Percentiles rank a stretch among this genome's conserved stretches.
Conservation (phyloP, 2,888 invertebrate genomes). For the Gymnoscelis rufifasciata region DNA sequence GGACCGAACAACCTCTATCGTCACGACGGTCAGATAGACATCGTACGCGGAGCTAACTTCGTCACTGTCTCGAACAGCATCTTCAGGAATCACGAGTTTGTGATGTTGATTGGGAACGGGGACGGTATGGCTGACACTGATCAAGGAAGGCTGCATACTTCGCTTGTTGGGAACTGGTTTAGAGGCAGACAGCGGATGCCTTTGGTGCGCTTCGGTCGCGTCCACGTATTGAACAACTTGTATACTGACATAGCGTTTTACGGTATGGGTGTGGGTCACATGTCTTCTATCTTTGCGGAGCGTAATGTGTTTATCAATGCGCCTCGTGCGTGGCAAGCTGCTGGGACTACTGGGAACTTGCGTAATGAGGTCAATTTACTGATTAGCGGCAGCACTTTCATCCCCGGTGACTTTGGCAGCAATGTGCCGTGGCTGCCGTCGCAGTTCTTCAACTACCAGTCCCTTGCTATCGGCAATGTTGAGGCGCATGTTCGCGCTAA, state of each 20-base stretch:
- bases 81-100: conserved; percentile 26
- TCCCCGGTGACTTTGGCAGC: too few relatives aligned
- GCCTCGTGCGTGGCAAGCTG: neutral
- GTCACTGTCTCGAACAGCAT: conserved; percentile 24
- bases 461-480: neutral
- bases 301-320: neutral
- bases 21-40: conserved; percentile 24
- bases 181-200: conserved; percentile 24
- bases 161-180: conserved; percentile 22
- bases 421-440: too few relatives aligned
- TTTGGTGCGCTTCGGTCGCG: conserved; percentile 17
- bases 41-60: conserved; percentile 22
- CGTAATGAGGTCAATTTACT: neutral
- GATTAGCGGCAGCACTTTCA: too few relatives aligned
- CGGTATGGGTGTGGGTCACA: too few relatives aligned
- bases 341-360: neutral
- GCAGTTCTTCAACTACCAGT: too few relatives aligned
- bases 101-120: conserved; percentile 18
- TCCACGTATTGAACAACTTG: conserved; percentile 19
- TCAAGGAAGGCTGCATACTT: conserved; percentile 12
- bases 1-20: conserved; percentile 14
- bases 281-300: too few relatives aligned
- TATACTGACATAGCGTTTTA: neutral
- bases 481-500: neutral
- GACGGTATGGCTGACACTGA: conserved; percentile 20